A percentile compares a stretch with the other conserved stretches of the same genome.
These are phyloP conservation scores for Chironomus tentans DNA, from an alignment of 2,888 invertebrate species.

Conservation along the genomic window DNA sequence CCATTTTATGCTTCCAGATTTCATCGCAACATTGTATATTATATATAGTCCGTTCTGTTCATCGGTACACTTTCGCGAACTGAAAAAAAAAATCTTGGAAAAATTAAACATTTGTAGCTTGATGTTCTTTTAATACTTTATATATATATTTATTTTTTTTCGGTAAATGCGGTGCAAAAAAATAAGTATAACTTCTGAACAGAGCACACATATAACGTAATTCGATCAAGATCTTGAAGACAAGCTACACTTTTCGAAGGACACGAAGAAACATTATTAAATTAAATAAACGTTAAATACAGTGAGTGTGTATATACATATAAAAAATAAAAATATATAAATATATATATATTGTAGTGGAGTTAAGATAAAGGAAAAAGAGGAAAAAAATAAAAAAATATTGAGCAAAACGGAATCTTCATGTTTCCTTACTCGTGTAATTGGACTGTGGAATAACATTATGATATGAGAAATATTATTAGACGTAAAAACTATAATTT, in stretches of 20 bases:
- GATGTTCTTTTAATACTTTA: neutral
- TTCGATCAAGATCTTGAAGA: slow-evolving; percentile 8
- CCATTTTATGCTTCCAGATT: slow-evolving; percentile 11
- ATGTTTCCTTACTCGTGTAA: neutral
- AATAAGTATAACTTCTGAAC: too few relatives aligned
- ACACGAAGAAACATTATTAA: slow-evolving; percentile 11
- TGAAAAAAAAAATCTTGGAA: neutral
- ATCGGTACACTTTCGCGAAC: neutral
- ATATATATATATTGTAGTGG: neutral
- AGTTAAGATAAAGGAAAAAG: slow-evolving; percentile 6
- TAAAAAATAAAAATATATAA: too few relatives aligned
- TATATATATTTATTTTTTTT: neutral
- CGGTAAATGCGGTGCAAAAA: neutral
- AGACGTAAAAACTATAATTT: too few relatives aligned
- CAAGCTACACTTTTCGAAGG: neutral
- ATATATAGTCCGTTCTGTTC: neutral
- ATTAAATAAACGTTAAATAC: slow-evolving; percentile 6
- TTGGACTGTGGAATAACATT: neutral
- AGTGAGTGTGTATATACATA: neutral
- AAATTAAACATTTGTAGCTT: neutral
- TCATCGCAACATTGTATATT: slow-evolving; percentile 21
- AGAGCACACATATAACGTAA: neutral
- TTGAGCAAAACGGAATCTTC: neutral
- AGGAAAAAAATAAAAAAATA: neutral
- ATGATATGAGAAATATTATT: too few relatives aligned